Base-by-base conservation (phyloP, 2,113 vertebrate species). In the Lichenostomus cassidix region DNA sequence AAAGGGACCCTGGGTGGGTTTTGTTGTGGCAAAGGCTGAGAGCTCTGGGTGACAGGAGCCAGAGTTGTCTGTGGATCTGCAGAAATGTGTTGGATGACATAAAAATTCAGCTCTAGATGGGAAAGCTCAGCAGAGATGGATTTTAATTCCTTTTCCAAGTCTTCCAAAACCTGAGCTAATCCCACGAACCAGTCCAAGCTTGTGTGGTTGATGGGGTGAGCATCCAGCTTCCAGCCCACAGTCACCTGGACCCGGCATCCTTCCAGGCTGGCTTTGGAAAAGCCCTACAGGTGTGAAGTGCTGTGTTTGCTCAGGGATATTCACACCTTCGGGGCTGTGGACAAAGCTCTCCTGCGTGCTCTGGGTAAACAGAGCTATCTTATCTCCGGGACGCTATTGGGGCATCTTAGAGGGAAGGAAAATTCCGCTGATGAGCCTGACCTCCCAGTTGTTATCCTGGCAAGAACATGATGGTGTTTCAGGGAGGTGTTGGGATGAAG, bases 351-450 rank as follows among this genome's bases (percentile, higher is more conserved):
- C 39, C 65, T 67, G 88, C 90, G 42, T 90, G 89, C 67, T 76
- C 64, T 0, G 10, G 46, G 87, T 37, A 95, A 96, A 97, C 90
- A 96, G 65, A 88, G 55, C 56, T 89, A 21, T 67, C 92, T 96
- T 84, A 95, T 96, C 91, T 3, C 35, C 0, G 2, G 44, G 75
- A 35, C 8, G 2, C 86, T 94, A 87, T 95, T 85, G 0, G 39
- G 64, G 63, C 75, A 92, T 92, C 81, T 71, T 80, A 80, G 84
- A 67, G 83, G 81, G 90, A 53, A 88, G 91, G 76, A 68, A 44
- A 89, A 28, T 90, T 31, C 28, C 2, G 39, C n/a, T 88, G 76
- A 59, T 42, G 88, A 75, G 95, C 83, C 90, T 92, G 96, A 92
- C 94, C 92, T 63, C 64, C 64, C 39, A 7, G 55, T 23, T 1